These are phyloP conservation scores for Abramis brama DNA, from an alignment of 2,113 vertebrate species.

Conservation along the genomic window DNA sequence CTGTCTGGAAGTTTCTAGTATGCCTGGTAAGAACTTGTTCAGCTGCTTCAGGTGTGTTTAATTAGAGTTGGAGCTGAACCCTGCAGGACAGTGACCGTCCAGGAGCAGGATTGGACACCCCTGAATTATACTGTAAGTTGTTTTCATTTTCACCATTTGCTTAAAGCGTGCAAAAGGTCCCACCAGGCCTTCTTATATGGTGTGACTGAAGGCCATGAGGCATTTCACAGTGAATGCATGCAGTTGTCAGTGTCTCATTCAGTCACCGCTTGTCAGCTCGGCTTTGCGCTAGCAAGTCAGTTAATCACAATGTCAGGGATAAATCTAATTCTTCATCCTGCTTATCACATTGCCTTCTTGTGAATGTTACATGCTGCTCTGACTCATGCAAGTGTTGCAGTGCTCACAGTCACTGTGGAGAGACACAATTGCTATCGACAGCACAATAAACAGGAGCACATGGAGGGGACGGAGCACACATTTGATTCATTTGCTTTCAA, in stretches of 20 bases:
- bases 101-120: too few species aligned
- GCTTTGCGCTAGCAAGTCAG: not conserved
- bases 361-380: not conserved
- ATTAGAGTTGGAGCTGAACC: too few species aligned
- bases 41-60: too few species aligned
- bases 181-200: not conserved
- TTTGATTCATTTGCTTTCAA: not conserved
- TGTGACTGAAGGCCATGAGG: not conserved
- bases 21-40: too few species aligned
- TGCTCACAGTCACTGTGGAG: not conserved
- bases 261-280: not conserved
- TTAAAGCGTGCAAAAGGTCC: not conserved
- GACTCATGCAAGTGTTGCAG: not conserved
- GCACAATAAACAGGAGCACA: not conserved
- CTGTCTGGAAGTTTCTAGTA: too few species aligned
- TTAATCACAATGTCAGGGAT: constrained; percentile 11
- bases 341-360: not conserved
- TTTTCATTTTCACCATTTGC: not conserved
- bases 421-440: not conserved
- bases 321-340: constrained; percentile 1
- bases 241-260: not conserved
- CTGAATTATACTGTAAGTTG: not conserved
- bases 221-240: constrained; percentile 4
- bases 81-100: too few species aligned
- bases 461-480: not conserved